These are phyloP conservation scores for Prochilodus magdalenae DNA, from an alignment of 2,113 vertebrate species.

Conservation along the genomic window DNA sequence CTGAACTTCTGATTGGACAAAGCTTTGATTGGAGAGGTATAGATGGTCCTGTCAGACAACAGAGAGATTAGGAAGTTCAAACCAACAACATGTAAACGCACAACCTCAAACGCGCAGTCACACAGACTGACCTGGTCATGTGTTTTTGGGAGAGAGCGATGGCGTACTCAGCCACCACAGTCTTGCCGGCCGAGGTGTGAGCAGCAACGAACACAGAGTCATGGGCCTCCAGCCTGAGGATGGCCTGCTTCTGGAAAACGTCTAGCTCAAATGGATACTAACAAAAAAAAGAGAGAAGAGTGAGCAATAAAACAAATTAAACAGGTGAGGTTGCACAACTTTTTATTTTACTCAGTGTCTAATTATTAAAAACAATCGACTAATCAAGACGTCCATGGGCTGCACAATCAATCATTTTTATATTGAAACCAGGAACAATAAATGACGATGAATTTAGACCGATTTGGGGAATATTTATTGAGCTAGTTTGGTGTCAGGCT, in stretches of 20 bases:
- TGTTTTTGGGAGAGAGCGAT: slow-evolving; percentile 92
- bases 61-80: neutral
- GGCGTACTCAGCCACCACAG: slow-evolving; percentile 91
- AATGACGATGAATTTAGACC: no score
- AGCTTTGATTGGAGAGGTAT: slow-evolving; percentile 93
- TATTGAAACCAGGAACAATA: no score
- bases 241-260: slow-evolving; percentile 91
- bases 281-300: neutral
- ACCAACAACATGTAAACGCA: neutral
- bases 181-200: slow-evolving; percentile 92
- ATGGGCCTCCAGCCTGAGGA: slow-evolving; percentile 85
- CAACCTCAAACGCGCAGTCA: neutral
- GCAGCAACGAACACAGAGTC: slow-evolving; percentile 90
- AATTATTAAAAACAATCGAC: no score
- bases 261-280: slow-evolving; percentile 92
- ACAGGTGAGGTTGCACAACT: no score
- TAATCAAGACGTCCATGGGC: no score
- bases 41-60: slow-evolving; percentile 82
- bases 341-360: no score
- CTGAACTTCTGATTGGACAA: slow-evolving; percentile 95
- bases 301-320: neutral
- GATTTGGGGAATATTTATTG: no score
- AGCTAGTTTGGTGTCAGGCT: no score
- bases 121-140: slow-evolving; percentile 85
- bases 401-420: no score